phyloP scores from a whole-genome alignment of 1,140 invertebrate species.

The Cherax destructor region DNA sequence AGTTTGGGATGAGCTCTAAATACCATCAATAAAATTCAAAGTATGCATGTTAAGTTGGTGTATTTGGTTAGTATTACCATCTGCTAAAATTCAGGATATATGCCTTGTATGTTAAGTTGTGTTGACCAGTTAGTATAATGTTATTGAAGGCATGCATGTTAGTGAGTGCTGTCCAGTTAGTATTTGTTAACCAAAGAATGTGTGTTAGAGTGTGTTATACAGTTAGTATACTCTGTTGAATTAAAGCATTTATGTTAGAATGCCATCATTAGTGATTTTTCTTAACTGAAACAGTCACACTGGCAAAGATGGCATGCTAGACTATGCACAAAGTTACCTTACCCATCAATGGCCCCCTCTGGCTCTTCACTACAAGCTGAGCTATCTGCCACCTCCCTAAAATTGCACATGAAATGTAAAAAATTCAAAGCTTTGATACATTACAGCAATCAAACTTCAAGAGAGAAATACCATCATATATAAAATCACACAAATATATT shows the following conservation, averaged over 20 bases:
- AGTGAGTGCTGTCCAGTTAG: too few species aligned
- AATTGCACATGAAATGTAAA: constrained; percentile 12
- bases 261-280: background rate
- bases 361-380: constrained; percentile 40
- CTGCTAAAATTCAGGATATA: too few species aligned
- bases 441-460: background rate
- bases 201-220: too few species aligned
- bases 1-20: too few species aligned
- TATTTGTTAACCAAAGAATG: too few species aligned
- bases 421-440: background rate
- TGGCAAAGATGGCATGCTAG: background rate
- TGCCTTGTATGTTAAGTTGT: too few species aligned
- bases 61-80: too few species aligned
- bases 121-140: too few species aligned
- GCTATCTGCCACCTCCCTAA: constrained; percentile 53
- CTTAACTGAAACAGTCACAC: background rate
- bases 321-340: constrained; percentile 18
- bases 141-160: too few species aligned
- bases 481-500: background rate
- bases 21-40: too few species aligned
- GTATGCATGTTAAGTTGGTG: too few species aligned
- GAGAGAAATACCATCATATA: background rate
- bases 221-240: too few species aligned
- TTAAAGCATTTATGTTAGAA: background rate
- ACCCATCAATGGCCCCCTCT: constrained; percentile 40